Base-by-base conservation (phyloP, 2,888 invertebrate species). In the Drosophila bunnanda region DNA sequence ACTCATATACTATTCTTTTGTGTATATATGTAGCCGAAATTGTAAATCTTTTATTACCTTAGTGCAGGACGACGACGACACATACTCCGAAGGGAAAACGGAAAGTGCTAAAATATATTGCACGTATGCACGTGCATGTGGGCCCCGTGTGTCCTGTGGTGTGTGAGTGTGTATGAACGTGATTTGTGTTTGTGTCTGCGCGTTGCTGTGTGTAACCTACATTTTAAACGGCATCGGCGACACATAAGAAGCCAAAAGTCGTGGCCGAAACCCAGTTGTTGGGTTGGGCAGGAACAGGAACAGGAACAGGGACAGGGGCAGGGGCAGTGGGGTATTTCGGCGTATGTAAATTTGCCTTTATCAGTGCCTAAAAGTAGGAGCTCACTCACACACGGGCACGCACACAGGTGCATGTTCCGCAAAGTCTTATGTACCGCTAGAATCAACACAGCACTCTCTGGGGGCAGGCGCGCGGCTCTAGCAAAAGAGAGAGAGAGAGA, bases 151-250 rank as follows among this genome's bases (percentile, higher is more conserved):
- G 20, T 20, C 28, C 36, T 15, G 20, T 20, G 20, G 20, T 54
- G 43, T 62, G 43, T 62, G n/a, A 30, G 38, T 65, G 50, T 68
- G 39, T 65, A 25, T 55, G 52, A 48, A 34, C 70, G 66, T 55
- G 69, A 66, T 64, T 50, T 66, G 41, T 59, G 53, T 56, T 39
- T 66, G 64, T 66, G 53, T 53, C 53, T 43, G 48, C 36, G 48
- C 32, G 67, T 86, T 36, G 60, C 67, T 80, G 83, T 89, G 89
- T 89, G 89, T 83, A 83, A 83, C 83, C 89, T 82, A 83, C 89
- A 83, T 89, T 89, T 89, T 70, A 77, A 83, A 69, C 88, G 85
- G 77, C 88, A 75, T 64, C 69, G 72, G 59, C 74, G 50, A 65
- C 67, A 85, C 43, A 74, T 66, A 80, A 75, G 74, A 83, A 81